These are phyloP conservation scores for Anableps anableps DNA, from an alignment of 2,797 vertebrate species.

Conservation along the genomic window DNA sequence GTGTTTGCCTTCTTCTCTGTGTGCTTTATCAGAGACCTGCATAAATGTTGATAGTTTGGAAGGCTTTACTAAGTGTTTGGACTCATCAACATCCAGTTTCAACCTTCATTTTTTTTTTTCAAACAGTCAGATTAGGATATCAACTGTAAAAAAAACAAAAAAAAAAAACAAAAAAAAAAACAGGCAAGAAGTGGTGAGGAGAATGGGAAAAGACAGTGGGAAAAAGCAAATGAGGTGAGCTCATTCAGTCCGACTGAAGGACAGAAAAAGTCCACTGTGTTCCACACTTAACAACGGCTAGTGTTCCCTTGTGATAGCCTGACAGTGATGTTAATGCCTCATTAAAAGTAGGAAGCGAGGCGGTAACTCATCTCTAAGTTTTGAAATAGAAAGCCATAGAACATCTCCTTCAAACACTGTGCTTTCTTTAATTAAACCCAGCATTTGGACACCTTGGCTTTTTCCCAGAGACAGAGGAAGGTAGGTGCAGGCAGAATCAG, in stretches of 20 bases:
- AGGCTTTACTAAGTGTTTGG: slow-evolving; percentile 20
- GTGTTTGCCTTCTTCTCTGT: slow-evolving; percentile 44
- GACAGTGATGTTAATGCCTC: slow-evolving; percentile 71
- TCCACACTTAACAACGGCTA: slow-evolving; percentile 50
- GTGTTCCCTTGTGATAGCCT: slow-evolving; percentile 50
- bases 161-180: neutral
- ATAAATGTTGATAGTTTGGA: slow-evolving; percentile 45
- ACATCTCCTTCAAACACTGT: slow-evolving; percentile 47
- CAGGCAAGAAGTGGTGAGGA: slow-evolving; percentile 11
- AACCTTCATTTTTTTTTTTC: too few species aligned
- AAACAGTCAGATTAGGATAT: slow-evolving; percentile 36
- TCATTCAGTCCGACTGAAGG: slow-evolving; percentile 54
- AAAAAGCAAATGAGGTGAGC: slow-evolving; percentile 44
- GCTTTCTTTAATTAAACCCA: slow-evolving; percentile 60
- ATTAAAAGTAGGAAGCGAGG: slow-evolving; percentile 64
- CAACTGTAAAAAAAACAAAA: slow-evolving; percentile 8
- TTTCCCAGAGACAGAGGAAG: slow-evolving; percentile 34
- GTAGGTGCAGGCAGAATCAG: slow-evolving; percentile 27
- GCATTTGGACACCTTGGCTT: slow-evolving; percentile 63
- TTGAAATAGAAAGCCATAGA: slow-evolving; percentile 47
- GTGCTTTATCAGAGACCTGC: slow-evolving; percentile 46
- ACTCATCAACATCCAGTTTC: too few species aligned
- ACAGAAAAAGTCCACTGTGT: slow-evolving; percentile 51
- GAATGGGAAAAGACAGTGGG: slow-evolving; percentile 56
- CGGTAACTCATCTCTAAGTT: slow-evolving; percentile 45